Percentiles rank a stretch among this genome's conserved stretches.
phyloP scores from a whole-genome alignment of 2,797 vertebrate genomes.

The Coregonus ussuriensis region DNA sequence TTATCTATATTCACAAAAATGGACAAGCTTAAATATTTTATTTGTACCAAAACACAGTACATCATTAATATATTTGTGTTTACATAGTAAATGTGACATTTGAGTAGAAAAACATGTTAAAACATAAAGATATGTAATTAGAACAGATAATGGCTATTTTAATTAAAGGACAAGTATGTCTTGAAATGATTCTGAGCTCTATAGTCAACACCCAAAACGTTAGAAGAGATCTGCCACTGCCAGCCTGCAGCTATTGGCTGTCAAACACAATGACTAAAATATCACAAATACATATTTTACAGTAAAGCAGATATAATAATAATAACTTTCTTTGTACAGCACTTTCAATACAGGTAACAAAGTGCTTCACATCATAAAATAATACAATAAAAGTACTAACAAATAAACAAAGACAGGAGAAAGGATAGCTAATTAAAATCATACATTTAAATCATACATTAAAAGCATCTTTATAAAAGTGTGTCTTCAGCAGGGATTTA shows the following conservation, averaged over 20 bases:
- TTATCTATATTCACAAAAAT: not conserved
- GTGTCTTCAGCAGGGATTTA: too few species aligned
- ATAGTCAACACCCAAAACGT: slow-evolving; percentile 32
- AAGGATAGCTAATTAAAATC: too few species aligned
- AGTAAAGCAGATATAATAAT: slow-evolving; percentile 13
- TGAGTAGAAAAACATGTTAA: slow-evolving; percentile 39
- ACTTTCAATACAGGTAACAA: too few species aligned
- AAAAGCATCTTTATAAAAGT: too few species aligned
- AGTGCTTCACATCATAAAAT: too few species aligned
- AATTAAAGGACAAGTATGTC: slow-evolving; percentile 57
- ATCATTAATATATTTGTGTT: slow-evolving; percentile 60
- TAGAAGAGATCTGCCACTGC: slow-evolving; percentile 10
- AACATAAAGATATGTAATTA: slow-evolving; percentile 47
- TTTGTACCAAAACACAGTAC: slow-evolving; percentile 59
- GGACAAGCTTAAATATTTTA: slow-evolving; percentile 51
- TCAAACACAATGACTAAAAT: slow-evolving; percentile 32
- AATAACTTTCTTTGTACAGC: too few species aligned
- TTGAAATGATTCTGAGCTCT: slow-evolving; percentile 33
- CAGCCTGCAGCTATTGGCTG: slow-evolving; percentile 2
- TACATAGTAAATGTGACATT: slow-evolving; percentile 53
- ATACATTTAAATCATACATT: too few species aligned
- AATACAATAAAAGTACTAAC: too few species aligned
- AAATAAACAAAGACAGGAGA: too few species aligned
- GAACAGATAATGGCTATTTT: slow-evolving; percentile 48
- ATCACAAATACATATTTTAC: not conserved